Evolutionary conservation across 2,113 vertebrate species (phyloP), one percentile per base, ranked within the genome.

Genomic region (Varanus komodoensis): DNA sequence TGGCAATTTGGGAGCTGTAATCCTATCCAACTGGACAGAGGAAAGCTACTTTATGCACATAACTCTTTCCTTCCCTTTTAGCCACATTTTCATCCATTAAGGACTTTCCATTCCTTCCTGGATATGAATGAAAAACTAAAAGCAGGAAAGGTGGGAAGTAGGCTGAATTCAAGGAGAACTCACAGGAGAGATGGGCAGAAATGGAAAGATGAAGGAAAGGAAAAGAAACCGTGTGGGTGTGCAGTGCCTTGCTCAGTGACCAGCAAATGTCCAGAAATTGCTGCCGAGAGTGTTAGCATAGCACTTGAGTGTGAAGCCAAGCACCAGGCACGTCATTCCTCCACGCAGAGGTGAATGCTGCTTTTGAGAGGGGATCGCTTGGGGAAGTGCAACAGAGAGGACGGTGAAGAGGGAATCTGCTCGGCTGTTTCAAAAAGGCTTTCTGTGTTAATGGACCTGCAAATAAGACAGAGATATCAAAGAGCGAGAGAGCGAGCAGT

Each of bases 281-380:
- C 0, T 71, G 64, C 21, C 84, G 86, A 86, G n/a, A 86, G 27
- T 0, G 0, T 83, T 95, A 29, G 0, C 93, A 94, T 95, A 29
- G 0, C 93, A 94, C 87, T 0, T 0, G 80, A 87, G 89, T 96
- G 95, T 91, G 92, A 96, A 93, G 61, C 79, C 75, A 23, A 93
- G 94, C 94, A 88, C 89, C 86, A 94, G 88, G 82, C 64, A 85
- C 85, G 61, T 64, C 61, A 84, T 93, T 95, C 92, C 75, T 93
- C 71, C 0, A 0, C 74, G 64, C 44, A 73, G 86, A 81, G 86
- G 90, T 83, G 11, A 90, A 94, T 77, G 73, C 54, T n/a, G 8
- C 34, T 91, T 71, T 75, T 4, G 73, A 78, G 23, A 1, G 8
- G 38, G 34, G 82, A 29, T 29, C 84, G 86, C 88, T 91, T 90